Evolutionary conservation across 2,888 invertebrate genomes (phyloP).

Genomic region (Euproctis similis): DNA sequence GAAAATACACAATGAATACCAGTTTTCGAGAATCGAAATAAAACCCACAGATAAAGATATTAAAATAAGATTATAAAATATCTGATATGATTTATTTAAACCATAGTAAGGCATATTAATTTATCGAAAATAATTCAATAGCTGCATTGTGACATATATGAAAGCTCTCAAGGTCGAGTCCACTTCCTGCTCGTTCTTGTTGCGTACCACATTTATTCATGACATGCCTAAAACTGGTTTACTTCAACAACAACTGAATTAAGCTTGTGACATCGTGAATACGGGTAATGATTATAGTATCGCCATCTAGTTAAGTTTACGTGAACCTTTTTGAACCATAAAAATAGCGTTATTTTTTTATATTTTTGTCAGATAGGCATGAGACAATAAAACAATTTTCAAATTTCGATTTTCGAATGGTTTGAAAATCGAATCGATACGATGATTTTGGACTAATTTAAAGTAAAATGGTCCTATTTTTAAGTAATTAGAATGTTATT

Average conservation of each 20-base stretch:
- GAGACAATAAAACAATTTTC: no score
- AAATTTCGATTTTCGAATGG: no score
- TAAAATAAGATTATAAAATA: no score
- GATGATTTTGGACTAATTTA: no score
- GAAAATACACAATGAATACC: no score
- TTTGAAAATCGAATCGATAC: no score
- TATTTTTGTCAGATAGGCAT: not conserved
- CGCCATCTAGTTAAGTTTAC: constrained; percentile 3
- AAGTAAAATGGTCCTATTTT: no score
- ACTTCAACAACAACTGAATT: not conserved
- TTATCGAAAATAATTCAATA: constrained; percentile 2
- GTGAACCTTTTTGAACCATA: constrained; percentile 1
- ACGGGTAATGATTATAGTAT: constrained; percentile 1
- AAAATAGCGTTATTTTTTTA: no score
- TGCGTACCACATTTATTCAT: not conserved
- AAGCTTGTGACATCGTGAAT: not conserved
- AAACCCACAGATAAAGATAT: no score
- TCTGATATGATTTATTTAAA: no score
- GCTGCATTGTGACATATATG: constrained; percentile 1
- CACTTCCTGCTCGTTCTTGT: constrained; percentile 4
- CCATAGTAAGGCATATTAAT: not conserved
- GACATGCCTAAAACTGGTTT: constrained; percentile 2
- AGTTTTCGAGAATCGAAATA: no score
- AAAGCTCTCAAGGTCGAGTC: constrained; percentile 3
- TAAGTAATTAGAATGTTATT: no score